Percentiles rank a stretch among this genome's conserved stretches.
Conservation (phyloP, 2,797 vertebrate species). For the Phrynocephalus vlangalii region DNA sequence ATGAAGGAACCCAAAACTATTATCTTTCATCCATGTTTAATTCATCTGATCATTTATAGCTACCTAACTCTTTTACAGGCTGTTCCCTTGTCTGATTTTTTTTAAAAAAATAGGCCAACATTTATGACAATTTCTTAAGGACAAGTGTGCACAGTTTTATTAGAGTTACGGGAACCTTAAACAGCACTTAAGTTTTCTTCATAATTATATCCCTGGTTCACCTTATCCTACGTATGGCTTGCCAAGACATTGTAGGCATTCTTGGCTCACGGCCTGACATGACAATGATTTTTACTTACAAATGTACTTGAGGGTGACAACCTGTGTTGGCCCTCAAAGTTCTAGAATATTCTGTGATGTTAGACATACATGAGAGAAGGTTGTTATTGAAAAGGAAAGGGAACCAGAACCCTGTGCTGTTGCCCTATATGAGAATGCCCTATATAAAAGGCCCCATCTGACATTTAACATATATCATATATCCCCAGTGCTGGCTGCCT, state of each 20-base stretch:
- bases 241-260: constrained; percentile 7
- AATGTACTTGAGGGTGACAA: accelerated
- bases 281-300: constrained; percentile 45
- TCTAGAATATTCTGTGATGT: not conserved
- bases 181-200: constrained; percentile 39
- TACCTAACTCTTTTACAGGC: not conserved
- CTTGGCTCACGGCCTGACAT: constrained; percentile 32
- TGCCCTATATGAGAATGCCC: not conserved
- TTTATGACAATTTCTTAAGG: constrained; percentile 35
- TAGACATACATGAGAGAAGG: not conserved
- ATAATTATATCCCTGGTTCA: constrained; percentile 25
- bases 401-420: not conserved
- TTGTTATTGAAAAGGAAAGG: accelerated
- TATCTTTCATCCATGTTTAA: constrained; percentile 42
- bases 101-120: constrained; percentile 25
- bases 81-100: not conserved
- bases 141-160: not conserved
- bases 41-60: constrained; percentile 55
- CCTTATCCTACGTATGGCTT: constrained; percentile 59
- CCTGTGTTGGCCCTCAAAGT: not conserved
- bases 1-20: constrained; percentile 51
- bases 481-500: too few species aligned
- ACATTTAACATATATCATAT: too few species aligned
- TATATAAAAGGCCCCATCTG: too few species aligned
- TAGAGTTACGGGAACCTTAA: constrained; percentile 54